Evolutionary conservation across 2,888 invertebrate species (phyloP).

Genomic region (Ypsolopha sequella): DNA sequence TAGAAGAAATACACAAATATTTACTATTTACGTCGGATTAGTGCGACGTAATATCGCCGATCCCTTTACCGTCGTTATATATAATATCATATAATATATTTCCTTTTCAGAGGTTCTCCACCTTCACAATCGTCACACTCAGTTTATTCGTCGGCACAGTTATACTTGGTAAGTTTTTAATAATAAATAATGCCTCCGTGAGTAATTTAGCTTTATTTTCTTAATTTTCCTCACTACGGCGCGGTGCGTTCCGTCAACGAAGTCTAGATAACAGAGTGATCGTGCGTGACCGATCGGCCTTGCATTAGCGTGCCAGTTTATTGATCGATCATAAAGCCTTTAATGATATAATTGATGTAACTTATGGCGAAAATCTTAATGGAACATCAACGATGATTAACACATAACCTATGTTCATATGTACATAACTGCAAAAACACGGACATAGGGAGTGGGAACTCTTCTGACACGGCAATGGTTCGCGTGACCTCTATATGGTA

Average conservation of each 20-base stretch:
- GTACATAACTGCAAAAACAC: no score
- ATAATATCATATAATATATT: slow-evolving; percentile 3
- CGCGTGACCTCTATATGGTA: background rate
- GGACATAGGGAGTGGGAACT: no score
- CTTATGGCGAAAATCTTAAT: background rate
- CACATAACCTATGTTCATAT: background rate
- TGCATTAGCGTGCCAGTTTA: background rate
- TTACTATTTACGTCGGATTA: no score
- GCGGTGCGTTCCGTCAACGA: background rate
- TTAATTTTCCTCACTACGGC: no score
- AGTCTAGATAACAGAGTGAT: background rate
- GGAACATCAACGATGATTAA: background rate
- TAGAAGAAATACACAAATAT: no score
- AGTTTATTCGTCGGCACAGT: slow-evolving; percentile 94
- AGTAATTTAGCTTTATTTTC: background rate
- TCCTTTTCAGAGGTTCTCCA: slow-evolving; percentile 86
- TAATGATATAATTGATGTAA: slow-evolving; percentile 1
- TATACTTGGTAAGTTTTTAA: slow-evolving; percentile 82
- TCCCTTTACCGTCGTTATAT: no score
- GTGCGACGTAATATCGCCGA: no score
- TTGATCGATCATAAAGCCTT: background rate
- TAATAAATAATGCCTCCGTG: background rate
- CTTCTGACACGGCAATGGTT: background rate
- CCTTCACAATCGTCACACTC: slow-evolving; percentile 91
- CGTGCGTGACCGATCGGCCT: slow-evolving; percentile 3